Base-by-base conservation (phyloP, 1,140 invertebrate species). In the Panagrolaimus sp. region DNA sequence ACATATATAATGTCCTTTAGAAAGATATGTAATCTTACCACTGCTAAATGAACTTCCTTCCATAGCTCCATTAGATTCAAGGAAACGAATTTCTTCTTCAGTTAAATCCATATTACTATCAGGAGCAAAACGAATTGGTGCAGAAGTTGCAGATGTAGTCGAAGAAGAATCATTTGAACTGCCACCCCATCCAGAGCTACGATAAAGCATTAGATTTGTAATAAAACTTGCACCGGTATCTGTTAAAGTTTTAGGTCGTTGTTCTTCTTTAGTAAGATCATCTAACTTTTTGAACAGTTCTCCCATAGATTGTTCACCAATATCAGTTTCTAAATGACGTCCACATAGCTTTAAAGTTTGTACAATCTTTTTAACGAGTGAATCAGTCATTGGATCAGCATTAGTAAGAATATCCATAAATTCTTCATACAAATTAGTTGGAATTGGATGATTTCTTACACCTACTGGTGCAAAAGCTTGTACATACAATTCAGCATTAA, bases 61-160 rank as follows among this genome's bases (percentile, higher is more conserved):
- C 51, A 57, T 57, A 11, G 51, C 51, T n/a, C 51, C 51, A 57
- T 57, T 57, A 20, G 20, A 27, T 25, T 57, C 51, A 20, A 57
- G 27, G 27, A 57, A 57, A 11, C 27, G 20, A 27, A 57, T 57
- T 27, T 57, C 51, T 25, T 57, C 51, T 27, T 57, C 51, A 27
- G 51, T 57, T 27, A 57, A 57, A 16, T 57, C 51, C 51, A 57
- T 57, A 20, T 20, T 25, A n/a, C 9, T 20, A 20, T 57, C 51
- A 57, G 20, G 51, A n/a, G 20, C 20, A 13, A 20, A 27, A 25
- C 51, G 51, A n/a, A 27, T 27, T 20, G 51, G 51, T 5, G 51
- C n/a, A 57, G 20, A 20, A n/a, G 20, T n/a, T 27, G 51, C 51
- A 2, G 31, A 38, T 2, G 31, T 38, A 4, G 31, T 38, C 7